Percentiles rank a stretch among this genome's conserved stretches.
Evolutionary conservation across 2,797 vertebrate genomes (phyloP).

Genomic region (Xyrichtys novacula): DNA sequence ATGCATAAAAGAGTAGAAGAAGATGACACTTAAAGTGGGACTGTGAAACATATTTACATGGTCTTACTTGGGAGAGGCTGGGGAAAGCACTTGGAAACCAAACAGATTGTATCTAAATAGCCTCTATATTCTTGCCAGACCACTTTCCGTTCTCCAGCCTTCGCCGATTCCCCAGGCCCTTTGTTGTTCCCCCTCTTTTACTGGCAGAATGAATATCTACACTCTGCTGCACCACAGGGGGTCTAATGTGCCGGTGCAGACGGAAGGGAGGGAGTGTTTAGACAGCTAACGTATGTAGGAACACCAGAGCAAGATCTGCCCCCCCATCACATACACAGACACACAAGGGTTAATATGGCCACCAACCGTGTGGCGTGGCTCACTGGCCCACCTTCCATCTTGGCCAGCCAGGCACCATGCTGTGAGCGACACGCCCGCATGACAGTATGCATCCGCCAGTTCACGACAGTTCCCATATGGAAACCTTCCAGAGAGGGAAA

Average conservation of each 20-base stretch:
- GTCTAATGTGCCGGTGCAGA: slow-evolving; percentile 57
- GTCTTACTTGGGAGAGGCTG: slow-evolving; percentile 34
- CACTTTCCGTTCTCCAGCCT: slow-evolving; percentile 54
- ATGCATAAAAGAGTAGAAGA: slow-evolving; percentile 13
- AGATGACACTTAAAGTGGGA: slow-evolving; percentile 14
- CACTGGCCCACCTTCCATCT: slow-evolving; percentile 69
- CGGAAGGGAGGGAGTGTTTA: slow-evolving; percentile 60
- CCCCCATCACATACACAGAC: slow-evolving; percentile 18
- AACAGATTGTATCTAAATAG: slow-evolving; percentile 54
- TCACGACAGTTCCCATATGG: slow-evolving; percentile 93
- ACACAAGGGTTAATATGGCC: slow-evolving; percentile 66
- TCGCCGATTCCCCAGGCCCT: slow-evolving; percentile 31
- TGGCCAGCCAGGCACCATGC: slow-evolving; percentile 92
- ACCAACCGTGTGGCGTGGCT: slow-evolving; percentile 63
- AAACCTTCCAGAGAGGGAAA: slow-evolving; percentile 86
- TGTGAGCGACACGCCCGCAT: slow-evolving; percentile 91
- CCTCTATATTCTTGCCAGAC: slow-evolving; percentile 45
- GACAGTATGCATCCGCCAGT: slow-evolving; percentile 92
- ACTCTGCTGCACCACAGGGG: slow-evolving; percentile 60
- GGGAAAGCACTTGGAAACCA: slow-evolving; percentile 55
- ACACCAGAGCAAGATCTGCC: slow-evolving; percentile 65
- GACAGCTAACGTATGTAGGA: slow-evolving; percentile 70
- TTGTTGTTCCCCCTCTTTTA: slow-evolving; percentile 51
- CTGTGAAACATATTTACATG: slow-evolving; percentile 30
- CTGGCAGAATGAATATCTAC: slow-evolving; percentile 70